phyloP scores from a whole-genome alignment of 2,888 invertebrate species.

The Acanthacorydalis orientalis region DNA sequence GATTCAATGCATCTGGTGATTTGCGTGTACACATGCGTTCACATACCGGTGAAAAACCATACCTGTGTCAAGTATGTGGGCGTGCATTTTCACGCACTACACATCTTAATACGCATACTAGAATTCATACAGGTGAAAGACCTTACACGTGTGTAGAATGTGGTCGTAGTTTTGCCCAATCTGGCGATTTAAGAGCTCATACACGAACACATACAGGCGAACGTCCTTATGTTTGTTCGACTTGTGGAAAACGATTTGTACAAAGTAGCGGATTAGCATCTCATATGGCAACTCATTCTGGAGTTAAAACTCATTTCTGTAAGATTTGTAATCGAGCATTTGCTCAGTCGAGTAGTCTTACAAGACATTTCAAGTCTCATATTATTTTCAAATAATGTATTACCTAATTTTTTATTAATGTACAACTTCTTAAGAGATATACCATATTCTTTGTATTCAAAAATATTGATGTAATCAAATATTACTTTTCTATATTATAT shows the following conservation, averaged over 20 bases:
- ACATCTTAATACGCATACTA: constrained; percentile 10
- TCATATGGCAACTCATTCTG: constrained; percentile 14
- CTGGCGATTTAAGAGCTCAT: constrained; percentile 13
- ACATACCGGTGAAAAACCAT: constrained; percentile 12
- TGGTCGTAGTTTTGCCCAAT: constrained; percentile 13
- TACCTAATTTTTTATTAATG: too few relatives aligned
- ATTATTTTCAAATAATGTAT: background rate
- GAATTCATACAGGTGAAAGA: constrained; percentile 12
- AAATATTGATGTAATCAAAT: too few relatives aligned
- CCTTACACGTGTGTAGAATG: constrained; percentile 13
- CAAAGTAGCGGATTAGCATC: constrained; percentile 13
- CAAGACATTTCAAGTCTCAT: constrained; percentile 8
- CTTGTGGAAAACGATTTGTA: constrained; percentile 13
- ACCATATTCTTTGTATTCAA: too few relatives aligned
- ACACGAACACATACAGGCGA: constrained; percentile 12
- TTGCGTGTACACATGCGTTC: constrained; percentile 12
- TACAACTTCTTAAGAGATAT: too few relatives aligned
- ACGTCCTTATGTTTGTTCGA: constrained; percentile 11
- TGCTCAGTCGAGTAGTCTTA: constrained; percentile 9
- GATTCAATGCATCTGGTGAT: constrained; percentile 14
- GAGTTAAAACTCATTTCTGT: constrained; percentile 9
- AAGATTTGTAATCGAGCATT: constrained; percentile 9
- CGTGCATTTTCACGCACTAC: constrained; percentile 13
- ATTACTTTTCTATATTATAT: too few relatives aligned
- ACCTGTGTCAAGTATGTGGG: constrained; percentile 14